Evolutionary conservation across 64 coral and sea anemone species (phyloP), one percentile per base, ranked within the genome.

Genomic region (Acropora tenuis): DNA sequence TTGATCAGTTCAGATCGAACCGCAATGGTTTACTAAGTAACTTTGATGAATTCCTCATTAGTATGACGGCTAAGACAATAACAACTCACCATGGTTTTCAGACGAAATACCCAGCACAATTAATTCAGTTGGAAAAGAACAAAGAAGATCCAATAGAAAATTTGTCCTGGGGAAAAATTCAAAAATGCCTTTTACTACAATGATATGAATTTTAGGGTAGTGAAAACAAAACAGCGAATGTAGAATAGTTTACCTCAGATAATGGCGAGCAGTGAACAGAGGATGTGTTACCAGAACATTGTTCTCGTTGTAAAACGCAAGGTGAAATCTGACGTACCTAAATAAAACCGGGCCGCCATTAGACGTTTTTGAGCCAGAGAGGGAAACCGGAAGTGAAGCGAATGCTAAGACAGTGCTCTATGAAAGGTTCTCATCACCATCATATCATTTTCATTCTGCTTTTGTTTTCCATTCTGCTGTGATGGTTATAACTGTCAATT

Each of bases 301-400:
- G 77, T 91, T 76, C 9, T 97, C 77, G 45, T 91, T 94, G 78
- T 97, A 97, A 86, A 91, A 97, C n/a, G 86, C 95, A 18, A 97
- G 78, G 60, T 97, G 95, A 43, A 97, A 97, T 58, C 88, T 97
- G 47, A 97, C 80, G 77, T 94, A 97, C 65, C 95, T 97, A 81
- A 40, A 63, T 67, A 50, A 88, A 73, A 42, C 5, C 52, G 52
- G 52, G 52, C 52, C 5, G 52, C 52, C 5, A 7, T 55, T 55
- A 55, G 52, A 55, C 52, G 52, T 7, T 10, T 10, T 55, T 10
- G 52, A 10, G 10, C 52, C 52, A 7, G 30, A 30, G 30, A 30
- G 30, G 30, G 30, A 30, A 30, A 30, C 30, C 30, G 30, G 30
- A 30, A 30, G 30, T 30, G 30, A 30, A 30, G 30, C 30, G 30